These are phyloP conservation scores for Iguana delicatissima DNA, from an alignment of 2,797 vertebrate genomes.

Conservation along the genomic window DNA sequence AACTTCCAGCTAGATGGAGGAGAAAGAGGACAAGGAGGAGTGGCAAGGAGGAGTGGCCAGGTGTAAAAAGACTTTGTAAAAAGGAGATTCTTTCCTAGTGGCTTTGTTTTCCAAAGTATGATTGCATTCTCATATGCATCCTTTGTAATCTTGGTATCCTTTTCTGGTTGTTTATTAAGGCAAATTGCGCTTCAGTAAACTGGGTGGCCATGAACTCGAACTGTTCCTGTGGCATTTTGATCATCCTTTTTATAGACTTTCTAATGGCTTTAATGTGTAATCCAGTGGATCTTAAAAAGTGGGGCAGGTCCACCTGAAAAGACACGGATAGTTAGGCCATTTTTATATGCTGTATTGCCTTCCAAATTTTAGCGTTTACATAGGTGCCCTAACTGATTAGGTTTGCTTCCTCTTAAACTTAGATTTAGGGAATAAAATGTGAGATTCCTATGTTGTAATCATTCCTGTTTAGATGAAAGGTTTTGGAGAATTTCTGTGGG, in stretches of 20 bases:
- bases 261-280: background rate
- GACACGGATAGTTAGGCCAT: background rate
- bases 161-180: background rate
- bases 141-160: background rate
- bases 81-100: no score
- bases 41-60: no score
- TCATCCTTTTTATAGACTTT: background rate
- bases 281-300: background rate
- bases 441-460: background rate
- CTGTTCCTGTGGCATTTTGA: background rate
- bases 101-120: no score
- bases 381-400: background rate
- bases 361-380: background rate
- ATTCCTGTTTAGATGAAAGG: background rate
- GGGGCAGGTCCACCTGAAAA: background rate
- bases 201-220: background rate
- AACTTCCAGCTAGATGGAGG: no score
- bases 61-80: no score
- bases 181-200: background rate
- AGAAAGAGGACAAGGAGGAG: no score
- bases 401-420: background rate
- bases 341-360: background rate
- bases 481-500: background rate
- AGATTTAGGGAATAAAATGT: background rate
- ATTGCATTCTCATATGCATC: background rate